Conservation (phyloP, 2,888 invertebrate species). For the Clitarchus hookeri region DNA sequence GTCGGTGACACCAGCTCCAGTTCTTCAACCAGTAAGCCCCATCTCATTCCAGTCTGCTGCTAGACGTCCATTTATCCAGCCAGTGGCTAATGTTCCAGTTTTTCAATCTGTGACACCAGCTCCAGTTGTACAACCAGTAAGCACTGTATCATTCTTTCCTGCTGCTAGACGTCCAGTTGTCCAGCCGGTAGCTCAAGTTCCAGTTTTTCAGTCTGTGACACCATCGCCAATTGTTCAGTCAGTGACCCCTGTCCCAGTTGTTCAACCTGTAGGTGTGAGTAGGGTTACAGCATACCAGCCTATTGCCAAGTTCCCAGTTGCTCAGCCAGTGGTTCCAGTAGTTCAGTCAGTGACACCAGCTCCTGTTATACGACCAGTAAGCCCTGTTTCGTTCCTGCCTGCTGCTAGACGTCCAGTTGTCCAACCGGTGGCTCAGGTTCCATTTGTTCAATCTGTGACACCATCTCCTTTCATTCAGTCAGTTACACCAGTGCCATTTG, state of each 20-base stretch:
- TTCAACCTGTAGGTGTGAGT: background rate
- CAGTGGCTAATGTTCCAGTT: background rate
- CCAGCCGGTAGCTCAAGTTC: background rate
- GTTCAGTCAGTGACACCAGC: constrained; percentile 1
- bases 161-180: constrained; percentile 9
- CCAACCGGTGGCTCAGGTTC: background rate
- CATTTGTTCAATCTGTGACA: constrained; percentile 17
- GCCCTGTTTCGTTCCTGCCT: background rate
- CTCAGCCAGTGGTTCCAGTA: background rate
- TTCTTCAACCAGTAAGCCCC: background rate
- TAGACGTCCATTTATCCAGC: background rate
- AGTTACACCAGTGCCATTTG: background rate
- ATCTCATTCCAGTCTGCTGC: constrained; percentile 19
- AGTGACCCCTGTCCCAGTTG: background rate
- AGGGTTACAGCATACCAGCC: background rate
- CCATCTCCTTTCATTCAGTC: constrained; percentile 5
- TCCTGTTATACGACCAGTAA: background rate
- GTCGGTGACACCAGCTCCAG: constrained; percentile 18
- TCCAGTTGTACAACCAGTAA: background rate
- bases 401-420: background rate
- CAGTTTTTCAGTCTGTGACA: background rate
- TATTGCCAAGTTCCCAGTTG: background rate
- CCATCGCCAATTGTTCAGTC: constrained; percentile 17
- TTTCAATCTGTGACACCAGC: background rate
- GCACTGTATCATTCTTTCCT: background rate